phyloP scores from a whole-genome alignment of 1,140 invertebrate species.

The Eupeodes corollae region DNA sequence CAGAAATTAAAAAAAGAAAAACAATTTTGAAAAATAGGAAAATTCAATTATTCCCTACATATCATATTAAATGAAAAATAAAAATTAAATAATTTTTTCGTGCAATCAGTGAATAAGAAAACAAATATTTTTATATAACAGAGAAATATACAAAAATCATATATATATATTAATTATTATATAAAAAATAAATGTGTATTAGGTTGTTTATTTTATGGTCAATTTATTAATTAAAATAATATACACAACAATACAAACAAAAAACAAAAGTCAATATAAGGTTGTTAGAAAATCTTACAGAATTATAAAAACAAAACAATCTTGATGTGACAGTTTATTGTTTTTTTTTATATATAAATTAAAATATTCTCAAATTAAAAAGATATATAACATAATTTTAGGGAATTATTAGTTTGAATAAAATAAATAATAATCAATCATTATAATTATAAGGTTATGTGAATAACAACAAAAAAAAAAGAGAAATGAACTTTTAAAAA shows the following conservation, averaged over 20 bases:
- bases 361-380: conserved; percentile 1
- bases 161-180: neutral
- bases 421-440: neutral
- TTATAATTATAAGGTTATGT: neutral
- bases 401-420: too few species aligned
- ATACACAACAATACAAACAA: too few species aligned
- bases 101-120: too few species aligned
- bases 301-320: too few species aligned
- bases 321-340: too few species aligned
- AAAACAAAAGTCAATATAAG: too few species aligned
- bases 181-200: neutral
- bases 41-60: neutral
- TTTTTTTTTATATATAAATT: conserved; percentile 1
- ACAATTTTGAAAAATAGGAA: neutral
- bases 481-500: conserved; percentile 10
- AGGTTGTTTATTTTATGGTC: too few species aligned
- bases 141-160: neutral
- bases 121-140: neutral
- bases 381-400: neutral
- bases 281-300: too few species aligned
- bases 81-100: too few species aligned
- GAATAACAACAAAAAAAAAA: conserved; percentile 6
- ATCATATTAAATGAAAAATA: neutral
- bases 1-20: too few species aligned
- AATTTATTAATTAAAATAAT: too few species aligned